Evolutionary conservation across 2,888 invertebrate genomes (phyloP), one percentile per base, ranked within the genome.

Genomic region (Coremacera marginata): DNA sequence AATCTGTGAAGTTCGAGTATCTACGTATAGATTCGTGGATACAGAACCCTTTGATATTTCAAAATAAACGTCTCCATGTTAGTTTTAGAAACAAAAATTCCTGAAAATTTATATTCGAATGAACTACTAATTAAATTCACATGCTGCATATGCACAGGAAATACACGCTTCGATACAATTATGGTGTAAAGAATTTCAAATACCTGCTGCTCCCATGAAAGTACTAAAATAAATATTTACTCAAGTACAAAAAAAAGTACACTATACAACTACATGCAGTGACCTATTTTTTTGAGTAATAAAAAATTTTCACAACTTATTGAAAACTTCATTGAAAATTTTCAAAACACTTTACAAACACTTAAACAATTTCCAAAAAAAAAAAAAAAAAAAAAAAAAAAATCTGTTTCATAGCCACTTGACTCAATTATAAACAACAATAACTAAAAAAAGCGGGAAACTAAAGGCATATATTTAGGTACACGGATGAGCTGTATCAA

Each of bases 261-360:
- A 22, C 2, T 11, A 14, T 14, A 60, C 19, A 60, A 60, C 14
- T 60, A 27, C 27, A 60, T 27, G 2, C 60, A 34, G 65, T 60
- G 31, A 37, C 65, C 65, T 65, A 65, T 37, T 65, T 65, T 65
- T 65, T 65, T 27, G 14, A 25, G 68, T 51, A 22, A 49, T 68
- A 68, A 51, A 68, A n/a, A 9, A 68, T 68, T 68, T 68, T 51
- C 68, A 68, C 68, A 68, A 49, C 68, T 68, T 52, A 49, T 37
- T 44, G 34, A 49, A 51, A 51, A 51, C 25, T 27, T 11, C 60
- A 60, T 16, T 27, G 60, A 60, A 27, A 60, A 68, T 44, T 16
- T 19, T 27, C n/a, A 60, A 71, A 71, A 71, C 60, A 55, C 70
- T 70, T 57, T 55, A 52, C 31, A 70, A 70, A 70, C 70, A 71